Percentiles rank a stretch among this genome's conserved stretches.
phyloP scores from a whole-genome alignment of 2,797 vertebrate genomes.

The Ceyx erithaca region DNA sequence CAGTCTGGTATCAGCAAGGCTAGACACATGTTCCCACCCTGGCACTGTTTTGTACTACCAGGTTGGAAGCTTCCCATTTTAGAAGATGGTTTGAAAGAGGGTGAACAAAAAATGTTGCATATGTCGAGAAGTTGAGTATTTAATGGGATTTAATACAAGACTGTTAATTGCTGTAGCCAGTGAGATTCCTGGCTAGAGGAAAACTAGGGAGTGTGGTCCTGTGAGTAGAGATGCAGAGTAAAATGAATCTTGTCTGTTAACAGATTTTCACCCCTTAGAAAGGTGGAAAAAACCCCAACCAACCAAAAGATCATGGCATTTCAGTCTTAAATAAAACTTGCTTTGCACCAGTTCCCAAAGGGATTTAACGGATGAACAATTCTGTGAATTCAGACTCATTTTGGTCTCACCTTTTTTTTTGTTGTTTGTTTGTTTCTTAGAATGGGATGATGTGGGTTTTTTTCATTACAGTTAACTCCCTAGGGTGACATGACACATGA shows the following conservation, averaged over 20 bases:
- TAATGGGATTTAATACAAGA: not conserved
- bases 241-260: not conserved
- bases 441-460: not conserved
- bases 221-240: not conserved
- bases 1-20: not conserved
- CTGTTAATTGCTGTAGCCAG: not conserved
- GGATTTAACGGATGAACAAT: not conserved
- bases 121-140: not conserved
- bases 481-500: accelerated
- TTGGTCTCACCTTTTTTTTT: not conserved
- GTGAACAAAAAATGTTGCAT: accelerated
- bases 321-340: not conserved
- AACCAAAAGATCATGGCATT: not conserved
- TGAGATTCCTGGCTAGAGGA: not conserved
- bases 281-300: not conserved
- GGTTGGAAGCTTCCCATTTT: not conserved
- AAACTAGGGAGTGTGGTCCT: too few species aligned
- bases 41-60: accelerated
- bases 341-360: not conserved
- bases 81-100: not conserved
- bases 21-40: accelerated
- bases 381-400: not conserved
- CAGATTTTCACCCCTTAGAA: not conserved
- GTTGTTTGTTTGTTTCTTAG: not conserved
- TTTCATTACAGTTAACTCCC: not conserved